Evolutionary conservation across 2,113 vertebrate genomes (phyloP).

Genomic region (Pteropus alecto): DNA sequence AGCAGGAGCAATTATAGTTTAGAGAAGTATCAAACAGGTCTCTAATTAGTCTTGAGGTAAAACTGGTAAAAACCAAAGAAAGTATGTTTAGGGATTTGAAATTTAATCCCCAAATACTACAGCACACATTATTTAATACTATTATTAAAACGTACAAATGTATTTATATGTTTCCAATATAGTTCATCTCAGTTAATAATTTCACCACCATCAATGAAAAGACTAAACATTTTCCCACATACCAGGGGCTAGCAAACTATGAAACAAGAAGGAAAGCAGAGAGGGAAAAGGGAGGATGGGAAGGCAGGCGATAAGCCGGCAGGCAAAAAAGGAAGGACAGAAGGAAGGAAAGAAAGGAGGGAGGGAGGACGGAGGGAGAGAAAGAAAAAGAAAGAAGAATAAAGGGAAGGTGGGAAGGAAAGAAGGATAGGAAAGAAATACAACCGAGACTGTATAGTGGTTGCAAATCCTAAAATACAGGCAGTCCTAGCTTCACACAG

Average conservation of each 20-base stretch:
- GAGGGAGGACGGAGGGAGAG: neutral
- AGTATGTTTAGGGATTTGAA: neutral
- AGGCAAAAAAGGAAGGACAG: too few relatives aligned
- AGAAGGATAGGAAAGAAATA: neutral
- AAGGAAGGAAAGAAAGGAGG: neutral
- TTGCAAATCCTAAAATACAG: neutral
- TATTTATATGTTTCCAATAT: neutral
- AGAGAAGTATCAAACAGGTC: neutral
- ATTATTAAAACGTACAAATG: neutral
- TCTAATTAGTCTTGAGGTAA: conserved; percentile 4
- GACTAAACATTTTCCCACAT: neutral
- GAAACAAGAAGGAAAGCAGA: neutral
- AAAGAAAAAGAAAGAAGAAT: too few relatives aligned
- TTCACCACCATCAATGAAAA: neutral
- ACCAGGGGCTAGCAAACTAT: neutral
- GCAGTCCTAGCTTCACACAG: neutral
- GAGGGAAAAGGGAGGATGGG: neutral
- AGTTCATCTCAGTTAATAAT: neutral
- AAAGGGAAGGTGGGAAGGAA: neutral
- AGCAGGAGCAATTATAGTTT: neutral
- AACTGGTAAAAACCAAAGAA: neutral
- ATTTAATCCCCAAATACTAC: neutral
- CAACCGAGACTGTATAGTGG: neutral
- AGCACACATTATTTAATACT: neutral
- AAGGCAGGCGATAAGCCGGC: too few relatives aligned